Conservation (phyloP, 2,888 invertebrate genomes). For the Hirtodrosophila cameraria region DNA sequence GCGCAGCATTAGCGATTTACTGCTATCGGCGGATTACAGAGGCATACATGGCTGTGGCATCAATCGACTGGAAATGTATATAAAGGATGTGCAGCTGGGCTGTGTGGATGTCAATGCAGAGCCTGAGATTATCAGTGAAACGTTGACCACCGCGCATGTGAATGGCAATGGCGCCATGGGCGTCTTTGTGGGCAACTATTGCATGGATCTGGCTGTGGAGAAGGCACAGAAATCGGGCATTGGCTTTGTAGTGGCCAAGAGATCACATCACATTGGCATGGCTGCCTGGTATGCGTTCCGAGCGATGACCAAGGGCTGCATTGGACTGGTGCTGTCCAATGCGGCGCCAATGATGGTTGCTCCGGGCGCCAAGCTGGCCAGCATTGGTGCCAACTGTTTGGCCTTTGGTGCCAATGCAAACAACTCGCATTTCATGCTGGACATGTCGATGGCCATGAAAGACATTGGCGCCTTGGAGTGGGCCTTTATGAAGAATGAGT, state of each 20-base stretch:
- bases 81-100: constrained; percentile 40
- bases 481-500: constrained; percentile 37
- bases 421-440: constrained; percentile 46
- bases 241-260: constrained; percentile 60
- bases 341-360: constrained; percentile 42
- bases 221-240: constrained; percentile 49
- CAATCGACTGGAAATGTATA: constrained; percentile 46
- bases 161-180: constrained; percentile 53
- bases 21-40: constrained; percentile 58
- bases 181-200: constrained; percentile 59
- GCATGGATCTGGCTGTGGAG: constrained; percentile 60
- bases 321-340: constrained; percentile 52
- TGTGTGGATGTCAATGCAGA: constrained; percentile 42
- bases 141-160: constrained; percentile 47
- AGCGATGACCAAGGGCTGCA: constrained; percentile 45
- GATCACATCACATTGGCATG: constrained; percentile 59
- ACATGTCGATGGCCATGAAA: constrained; percentile 43
- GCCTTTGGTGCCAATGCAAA: constrained; percentile 51
- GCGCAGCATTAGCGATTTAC: constrained; percentile 43
- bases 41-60: constrained; percentile 52
- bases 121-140: constrained; percentile 44
- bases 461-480: constrained; percentile 53
- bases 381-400: constrained; percentile 51
- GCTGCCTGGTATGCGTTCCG: constrained; percentile 58
- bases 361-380: constrained; percentile 30